Base-by-base conservation (phyloP, 2,113 vertebrate species). In the Lepus timidus region DNA sequence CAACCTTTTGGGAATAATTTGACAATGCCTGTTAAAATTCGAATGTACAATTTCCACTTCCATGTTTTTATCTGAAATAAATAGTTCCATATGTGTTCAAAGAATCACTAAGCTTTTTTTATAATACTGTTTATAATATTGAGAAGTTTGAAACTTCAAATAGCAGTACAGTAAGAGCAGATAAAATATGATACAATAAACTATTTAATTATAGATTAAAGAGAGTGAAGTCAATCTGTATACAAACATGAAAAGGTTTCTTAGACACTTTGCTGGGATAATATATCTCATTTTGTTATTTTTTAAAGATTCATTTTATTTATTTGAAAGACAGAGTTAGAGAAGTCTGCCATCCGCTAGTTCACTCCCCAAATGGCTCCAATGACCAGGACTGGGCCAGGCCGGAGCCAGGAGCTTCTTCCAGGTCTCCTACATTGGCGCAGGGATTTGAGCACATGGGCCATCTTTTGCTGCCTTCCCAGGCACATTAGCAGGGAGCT, bases 21-120 rank as follows among this genome's bases (percentile, higher is more conserved):
- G 62, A 29, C 44, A 68, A 20, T 82, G 12, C 78, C 36, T 93
- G 7, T 85, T 91, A 61, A 93, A 83, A 61, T 83, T 79, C 85
- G 75, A 61, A 91, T 79, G 20, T 89, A 17, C 23, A 83, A 9
- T 58, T 64, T 92, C 31, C 25, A 84, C 71, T n/a, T 90, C 8
- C 75, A 1, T 67, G 25, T 84, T 93, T 83, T 94, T 86, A 82
- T 85, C 62, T 73, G 88, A 91, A 64, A 31, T 89, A 92, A 82
- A 87, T 78, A 79, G 68, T 64, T 31, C 22, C 33, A 36, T 78
- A 7, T 92, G 20, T 68, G 17, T 36, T 86, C 80, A 92, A 78
- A 79, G 52, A 85, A 16, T 68, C 68, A 68, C 36, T 10, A 49
- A 16, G 25, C 65, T 65, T 52, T 91, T 88, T 39, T 11, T 90